A percentile compares a stretch with the other conserved stretches of the same genome.
phyloP scores from a whole-genome alignment of 35 echinoderm and acorn worm genomes.

The Heliocidaris tuberculata region DNA sequence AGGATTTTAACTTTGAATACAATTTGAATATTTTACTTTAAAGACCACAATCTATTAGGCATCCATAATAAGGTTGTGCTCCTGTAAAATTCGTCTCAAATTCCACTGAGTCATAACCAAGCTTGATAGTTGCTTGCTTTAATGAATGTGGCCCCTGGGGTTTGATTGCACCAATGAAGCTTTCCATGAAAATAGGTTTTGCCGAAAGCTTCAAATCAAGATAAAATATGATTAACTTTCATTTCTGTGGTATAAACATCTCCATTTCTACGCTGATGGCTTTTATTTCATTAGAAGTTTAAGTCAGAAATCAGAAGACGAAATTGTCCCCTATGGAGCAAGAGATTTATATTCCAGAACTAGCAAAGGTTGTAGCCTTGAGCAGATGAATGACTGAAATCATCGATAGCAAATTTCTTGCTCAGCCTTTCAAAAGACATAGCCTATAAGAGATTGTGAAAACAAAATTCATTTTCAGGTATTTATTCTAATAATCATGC shows the following conservation, averaged over 20 bases:
- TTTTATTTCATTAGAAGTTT: neutral
- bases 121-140: neutral
- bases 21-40: too few species aligned
- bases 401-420: neutral
- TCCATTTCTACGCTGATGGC: neutral
- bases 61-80: too few species aligned
- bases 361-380: neutral
- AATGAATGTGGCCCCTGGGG: neutral
- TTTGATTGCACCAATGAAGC: neutral
- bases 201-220: neutral
- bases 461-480: neutral
- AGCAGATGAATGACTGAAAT: neutral
- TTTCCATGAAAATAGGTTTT: neutral
- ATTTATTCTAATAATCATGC: neutral
- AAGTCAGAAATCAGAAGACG: neutral
- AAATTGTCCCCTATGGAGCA: neutral
- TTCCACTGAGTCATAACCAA: neutral
- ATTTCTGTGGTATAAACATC: neutral
- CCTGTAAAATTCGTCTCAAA: neutral
- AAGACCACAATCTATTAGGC: too few species aligned
- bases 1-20: too few species aligned
- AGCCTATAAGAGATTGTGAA: neutral
- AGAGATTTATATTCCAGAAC: neutral
- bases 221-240: slow-evolving; percentile 5
- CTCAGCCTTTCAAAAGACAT: neutral